Conservation (phyloP, 2,113 vertebrate genomes). For the Sardina pilchardus region DNA sequence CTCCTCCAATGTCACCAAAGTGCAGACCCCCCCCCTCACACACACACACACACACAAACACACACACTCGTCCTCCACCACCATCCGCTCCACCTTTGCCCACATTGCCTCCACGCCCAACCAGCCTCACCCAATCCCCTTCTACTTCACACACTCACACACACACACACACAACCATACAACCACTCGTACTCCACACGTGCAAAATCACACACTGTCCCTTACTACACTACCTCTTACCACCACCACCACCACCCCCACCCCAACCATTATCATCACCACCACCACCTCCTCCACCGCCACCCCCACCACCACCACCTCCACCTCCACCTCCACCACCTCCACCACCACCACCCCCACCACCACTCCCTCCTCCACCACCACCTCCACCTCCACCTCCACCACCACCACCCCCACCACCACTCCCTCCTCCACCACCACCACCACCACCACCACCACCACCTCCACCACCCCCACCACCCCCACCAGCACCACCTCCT, state of each 20-base stretch:
- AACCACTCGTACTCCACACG: not conserved
- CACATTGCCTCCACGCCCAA: not conserved
- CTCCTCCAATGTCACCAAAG: slow-evolving; percentile 55
- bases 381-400: not conserved
- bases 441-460: too few species aligned
- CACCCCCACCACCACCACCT: too few species aligned
- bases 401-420: too few species aligned
- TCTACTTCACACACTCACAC: not conserved
- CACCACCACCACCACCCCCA: too few species aligned
- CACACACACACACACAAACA: not conserved
- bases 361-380: not conserved
- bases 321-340: too few species aligned
- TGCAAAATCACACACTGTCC: not conserved
- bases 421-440: too few species aligned
- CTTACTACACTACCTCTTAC: not conserved
- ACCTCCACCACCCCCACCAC: not conserved
- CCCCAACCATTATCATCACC: too few species aligned
- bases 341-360: too few species aligned
- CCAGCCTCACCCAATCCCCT: not conserved
- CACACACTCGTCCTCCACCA: too few species aligned
- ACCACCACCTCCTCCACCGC: not conserved
- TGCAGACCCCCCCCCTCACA: not conserved
- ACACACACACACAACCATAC: not conserved
- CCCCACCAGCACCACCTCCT: not conserved
- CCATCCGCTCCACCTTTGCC: not conserved